Percentiles rank a stretch among this genome's conserved stretches.
These are phyloP conservation scores for Dryobotodes eremita DNA, from an alignment of 2,888 invertebrate species.

Conservation along the genomic window DNA sequence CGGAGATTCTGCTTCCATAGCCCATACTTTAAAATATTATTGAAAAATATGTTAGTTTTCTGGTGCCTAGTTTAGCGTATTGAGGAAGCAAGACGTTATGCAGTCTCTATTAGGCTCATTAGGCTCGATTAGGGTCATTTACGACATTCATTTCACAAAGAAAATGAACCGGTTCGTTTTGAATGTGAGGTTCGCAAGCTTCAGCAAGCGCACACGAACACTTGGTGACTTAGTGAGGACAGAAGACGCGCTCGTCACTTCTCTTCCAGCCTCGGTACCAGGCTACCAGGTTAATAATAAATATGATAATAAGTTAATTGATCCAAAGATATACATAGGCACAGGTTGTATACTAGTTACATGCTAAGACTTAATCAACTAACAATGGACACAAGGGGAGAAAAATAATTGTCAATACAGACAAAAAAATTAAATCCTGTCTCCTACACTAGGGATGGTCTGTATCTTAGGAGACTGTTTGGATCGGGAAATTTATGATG, in stretches of 20 bases:
- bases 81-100: neutral
- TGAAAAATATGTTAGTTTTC: neutral
- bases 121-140: neutral
- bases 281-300: neutral
- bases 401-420: too few relatives aligned
- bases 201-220: neutral
- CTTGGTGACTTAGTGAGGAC: neutral
- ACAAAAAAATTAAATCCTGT: too few relatives aligned
- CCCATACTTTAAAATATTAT: conserved; percentile 9
- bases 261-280: neutral
- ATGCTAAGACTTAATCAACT: too few relatives aligned
- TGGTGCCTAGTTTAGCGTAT: neutral
- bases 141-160: neutral
- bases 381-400: too few relatives aligned
- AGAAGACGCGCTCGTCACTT: neutral
- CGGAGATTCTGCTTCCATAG: neutral
- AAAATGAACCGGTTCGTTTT: neutral
- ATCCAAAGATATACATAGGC: too few relatives aligned
- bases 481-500: too few relatives aligned
- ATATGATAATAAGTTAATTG: too few relatives aligned
- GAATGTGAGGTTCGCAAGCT: neutral
- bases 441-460: too few relatives aligned
- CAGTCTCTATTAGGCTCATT: neutral
- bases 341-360: too few relatives aligned
- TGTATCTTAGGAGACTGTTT: too few relatives aligned